A percentile compares a stretch with the other conserved stretches of the same genome.
Conservation (phyloP, 2,797 vertebrate species). For the Anas bahamensis region DNA sequence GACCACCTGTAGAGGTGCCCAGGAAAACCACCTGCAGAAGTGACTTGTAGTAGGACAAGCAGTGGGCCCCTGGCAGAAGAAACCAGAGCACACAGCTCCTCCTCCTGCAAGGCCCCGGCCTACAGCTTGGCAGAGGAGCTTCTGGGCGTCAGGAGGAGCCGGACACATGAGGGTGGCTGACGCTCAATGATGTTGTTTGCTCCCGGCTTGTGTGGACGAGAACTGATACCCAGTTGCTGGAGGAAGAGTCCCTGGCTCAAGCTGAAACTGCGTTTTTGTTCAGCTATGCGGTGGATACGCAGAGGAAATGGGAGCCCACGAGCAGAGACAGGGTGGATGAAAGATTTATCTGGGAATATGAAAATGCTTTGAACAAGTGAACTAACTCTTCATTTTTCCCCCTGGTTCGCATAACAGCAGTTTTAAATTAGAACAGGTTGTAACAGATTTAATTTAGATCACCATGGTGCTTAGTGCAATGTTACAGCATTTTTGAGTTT, state of each 20-base stretch:
- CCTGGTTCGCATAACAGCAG: neutral
- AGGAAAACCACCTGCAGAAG: neutral
- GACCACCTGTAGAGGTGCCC: neutral
- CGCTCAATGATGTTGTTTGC: neutral
- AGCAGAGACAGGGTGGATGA: neutral
- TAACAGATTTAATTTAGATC: constrained; percentile 73
- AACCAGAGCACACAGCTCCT: neutral
- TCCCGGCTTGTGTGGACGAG: neutral
- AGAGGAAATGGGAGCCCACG: neutral
- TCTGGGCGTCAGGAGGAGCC: neutral
- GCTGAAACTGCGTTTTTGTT: neutral
- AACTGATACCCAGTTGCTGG: neutral
- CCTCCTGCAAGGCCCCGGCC: neutral
- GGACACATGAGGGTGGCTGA: neutral
- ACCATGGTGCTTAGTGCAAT: constrained; percentile 44
- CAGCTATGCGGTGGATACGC: neutral
- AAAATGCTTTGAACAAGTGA: constrained; percentile 38
- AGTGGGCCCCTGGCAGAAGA: neutral
- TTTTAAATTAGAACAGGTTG: constrained; percentile 64
- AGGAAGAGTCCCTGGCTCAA: neutral
- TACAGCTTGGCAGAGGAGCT: neutral
- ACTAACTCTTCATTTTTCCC: constrained; percentile 30
- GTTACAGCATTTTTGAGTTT: constrained; percentile 41
- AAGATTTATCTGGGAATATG: constrained; percentile 24
- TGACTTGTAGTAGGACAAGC: neutral